These are phyloP conservation scores for Neopelma chrysocephalum DNA, from an alignment of 2,797 vertebrate genomes.

Conservation along the genomic window DNA sequence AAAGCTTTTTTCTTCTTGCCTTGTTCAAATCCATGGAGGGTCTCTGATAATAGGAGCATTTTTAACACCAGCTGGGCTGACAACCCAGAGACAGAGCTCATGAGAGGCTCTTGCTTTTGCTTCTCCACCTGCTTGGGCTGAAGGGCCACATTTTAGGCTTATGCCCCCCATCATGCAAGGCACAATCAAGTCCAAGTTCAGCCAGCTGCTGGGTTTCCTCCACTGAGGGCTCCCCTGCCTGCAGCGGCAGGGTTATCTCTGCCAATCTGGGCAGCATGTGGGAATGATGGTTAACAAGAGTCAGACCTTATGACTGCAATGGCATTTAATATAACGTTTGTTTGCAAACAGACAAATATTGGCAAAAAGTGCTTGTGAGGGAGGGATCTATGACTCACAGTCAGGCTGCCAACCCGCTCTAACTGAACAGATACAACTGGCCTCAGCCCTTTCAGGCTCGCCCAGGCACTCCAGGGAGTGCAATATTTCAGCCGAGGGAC, in stretches of 20 bases:
- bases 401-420: neutral
- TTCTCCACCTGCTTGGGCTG: neutral
- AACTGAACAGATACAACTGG: neutral
- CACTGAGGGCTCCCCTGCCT: neutral
- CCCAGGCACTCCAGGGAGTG: neutral
- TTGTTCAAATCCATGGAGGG: neutral
- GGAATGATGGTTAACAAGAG: neutral
- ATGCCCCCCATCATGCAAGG: neutral
- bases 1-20: neutral
- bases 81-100: neutral
- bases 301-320: neutral
- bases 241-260: neutral
- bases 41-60: neutral
- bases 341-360: neutral
- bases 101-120: neutral
- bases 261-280: rapidly evolving
- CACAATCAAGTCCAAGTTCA: neutral
- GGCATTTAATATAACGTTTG: neutral
- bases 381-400: neutral
- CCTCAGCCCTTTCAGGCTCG: neutral
- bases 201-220: neutral
- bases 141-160: neutral
- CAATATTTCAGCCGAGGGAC: neutral
- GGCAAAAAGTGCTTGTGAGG: neutral
- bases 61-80: neutral